Evolutionary conservation across 2,888 invertebrate genomes (phyloP), one percentile per base, ranked within the genome.

Genomic region (Rhimphoctona megacephalus): DNA sequence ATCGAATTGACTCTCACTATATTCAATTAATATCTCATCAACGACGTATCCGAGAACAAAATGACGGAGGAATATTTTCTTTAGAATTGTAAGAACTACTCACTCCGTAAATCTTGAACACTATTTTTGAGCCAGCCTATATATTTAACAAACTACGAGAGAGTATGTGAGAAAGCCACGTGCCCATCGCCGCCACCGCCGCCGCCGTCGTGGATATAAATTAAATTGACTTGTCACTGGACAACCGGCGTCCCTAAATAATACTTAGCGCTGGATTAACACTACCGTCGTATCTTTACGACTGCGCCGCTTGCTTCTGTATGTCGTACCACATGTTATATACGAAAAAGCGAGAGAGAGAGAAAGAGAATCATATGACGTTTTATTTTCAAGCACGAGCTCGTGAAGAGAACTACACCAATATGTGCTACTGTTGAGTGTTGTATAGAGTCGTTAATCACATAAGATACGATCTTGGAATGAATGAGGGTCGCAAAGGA

Each of bases 221-320:
- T 92, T 91, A 92, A 91, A 92, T 92, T 90, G 91, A 90, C 90
- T 91, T 91, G 92, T 91, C 91, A 90, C 87, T 88, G 89, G 86
- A 81, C 83, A 81, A 73, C 85, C 86, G 87, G 86, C 88, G 90
- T 84, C 90, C 87, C 89, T 91, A 91, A 92, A 92, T 92, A 92
- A 91, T 91, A 90, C 91, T 91, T 91, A 91, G 89, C 90, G 88
- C 85, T 89, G 90, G 90, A 90, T 92, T 91, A 92, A 90, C 90
- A 85, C 85, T 79, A 81, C 81, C 43, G 64, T 61, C 67, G 54
- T 88, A 84, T 90, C 90, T 90, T 91, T 90, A 88, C 72, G 73
- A 78, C 78, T 78, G 64, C 43, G 49, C 78, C 85, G 87, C 76
- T 69, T 64, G 76, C 87, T 87, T 83, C 76, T 83, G 76, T 90